Percentiles rank a stretch among this genome's conserved stretches.
Conservation (phyloP, 2,113 vertebrate genomes). For the Podilymbus podiceps region DNA sequence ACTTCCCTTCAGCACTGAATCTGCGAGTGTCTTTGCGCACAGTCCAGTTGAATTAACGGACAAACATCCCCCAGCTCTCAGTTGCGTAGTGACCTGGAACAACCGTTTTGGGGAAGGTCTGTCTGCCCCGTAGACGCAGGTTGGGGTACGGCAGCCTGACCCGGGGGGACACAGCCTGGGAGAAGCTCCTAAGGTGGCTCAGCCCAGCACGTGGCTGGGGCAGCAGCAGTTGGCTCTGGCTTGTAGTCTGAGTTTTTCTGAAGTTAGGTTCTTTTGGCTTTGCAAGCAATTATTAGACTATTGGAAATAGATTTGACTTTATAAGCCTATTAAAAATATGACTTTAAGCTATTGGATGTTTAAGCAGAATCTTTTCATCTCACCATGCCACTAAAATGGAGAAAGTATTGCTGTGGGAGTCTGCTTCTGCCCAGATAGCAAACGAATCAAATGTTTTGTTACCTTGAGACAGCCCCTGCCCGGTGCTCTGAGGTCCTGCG, state of each 20-base stretch:
- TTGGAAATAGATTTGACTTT: background rate
- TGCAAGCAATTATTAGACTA: background rate
- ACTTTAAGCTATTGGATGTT: background rate
- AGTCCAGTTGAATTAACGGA: background rate
- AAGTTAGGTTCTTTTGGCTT: background rate
- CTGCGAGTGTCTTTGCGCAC: background rate
- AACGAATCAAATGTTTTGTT: background rate
- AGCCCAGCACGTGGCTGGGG: fast-evolving
- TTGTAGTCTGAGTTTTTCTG: background rate
- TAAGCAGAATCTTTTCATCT: background rate
- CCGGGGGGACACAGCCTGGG: background rate
- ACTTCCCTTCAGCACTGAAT: background rate
- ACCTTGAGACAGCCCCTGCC: background rate
- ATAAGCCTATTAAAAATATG: background rate
- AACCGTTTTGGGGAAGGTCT: background rate
- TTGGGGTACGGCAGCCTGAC: background rate
- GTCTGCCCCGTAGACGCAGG: background rate
- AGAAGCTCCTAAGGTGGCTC: background rate
- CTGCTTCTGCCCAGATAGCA: background rate
- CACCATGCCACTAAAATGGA: background rate
- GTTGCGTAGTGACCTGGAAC: background rate
- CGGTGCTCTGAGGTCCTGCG: too few species aligned
- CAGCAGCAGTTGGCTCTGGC: fast-evolving
- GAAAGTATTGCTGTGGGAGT: background rate
- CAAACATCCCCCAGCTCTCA: background rate